Conservation (phyloP, 2,113 vertebrate species). For the Rhinolophus sinicus region DNA sequence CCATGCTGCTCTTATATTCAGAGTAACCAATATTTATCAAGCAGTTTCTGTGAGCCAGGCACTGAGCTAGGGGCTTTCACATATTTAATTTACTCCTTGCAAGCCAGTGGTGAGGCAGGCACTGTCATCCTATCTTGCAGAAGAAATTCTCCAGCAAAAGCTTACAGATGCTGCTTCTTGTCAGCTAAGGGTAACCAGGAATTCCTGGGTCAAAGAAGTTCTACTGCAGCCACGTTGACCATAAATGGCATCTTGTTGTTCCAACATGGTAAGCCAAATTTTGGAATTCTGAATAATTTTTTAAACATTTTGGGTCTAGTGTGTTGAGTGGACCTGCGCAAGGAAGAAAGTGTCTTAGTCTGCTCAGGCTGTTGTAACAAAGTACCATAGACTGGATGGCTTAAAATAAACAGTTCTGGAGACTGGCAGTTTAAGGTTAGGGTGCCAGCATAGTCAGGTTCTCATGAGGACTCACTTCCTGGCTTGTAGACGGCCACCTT, state of each 20-base stretch:
- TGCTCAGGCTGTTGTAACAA: not conserved
- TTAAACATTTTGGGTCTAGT: not conserved
- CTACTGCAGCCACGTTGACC: not conserved
- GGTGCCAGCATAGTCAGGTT: not conserved
- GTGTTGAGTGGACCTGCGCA: not conserved
- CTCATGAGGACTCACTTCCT: not conserved
- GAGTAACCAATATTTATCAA: not conserved
- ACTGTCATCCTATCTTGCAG: not conserved
- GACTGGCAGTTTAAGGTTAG: too few species aligned
- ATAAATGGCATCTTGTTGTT: not conserved
- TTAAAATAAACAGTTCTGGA: not conserved
- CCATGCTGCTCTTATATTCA: not conserved
- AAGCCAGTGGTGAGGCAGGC: not conserved
- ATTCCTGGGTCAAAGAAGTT: not conserved
- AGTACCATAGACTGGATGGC: not conserved
- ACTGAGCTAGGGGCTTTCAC: not conserved
- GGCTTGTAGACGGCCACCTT: not conserved
- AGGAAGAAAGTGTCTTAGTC: not conserved
- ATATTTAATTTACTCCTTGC: not conserved
- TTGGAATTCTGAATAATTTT: not conserved
- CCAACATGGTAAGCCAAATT: not conserved
- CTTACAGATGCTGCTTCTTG: not conserved
- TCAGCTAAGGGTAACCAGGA: not conserved
- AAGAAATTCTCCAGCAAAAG: not conserved
- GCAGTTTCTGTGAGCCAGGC: not conserved